phyloP scores from a whole-genome alignment of 2,113 vertebrate species.

The Sigmodon hispidus region DNA sequence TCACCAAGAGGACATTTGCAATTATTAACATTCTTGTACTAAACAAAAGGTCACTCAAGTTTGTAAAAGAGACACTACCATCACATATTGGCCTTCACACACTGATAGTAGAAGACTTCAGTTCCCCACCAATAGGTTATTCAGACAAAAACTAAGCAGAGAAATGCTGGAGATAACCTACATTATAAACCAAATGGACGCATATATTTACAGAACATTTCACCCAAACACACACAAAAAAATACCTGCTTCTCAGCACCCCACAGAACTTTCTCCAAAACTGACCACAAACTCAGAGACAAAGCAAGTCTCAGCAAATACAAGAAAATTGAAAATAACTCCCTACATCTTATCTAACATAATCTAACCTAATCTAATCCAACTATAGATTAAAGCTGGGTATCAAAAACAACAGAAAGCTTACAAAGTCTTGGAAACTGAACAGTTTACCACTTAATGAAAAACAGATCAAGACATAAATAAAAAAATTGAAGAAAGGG shows the following conservation, averaged over 20 bases:
- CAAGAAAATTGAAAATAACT: background rate
- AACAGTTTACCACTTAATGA: background rate
- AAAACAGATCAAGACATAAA: background rate
- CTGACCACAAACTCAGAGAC: background rate
- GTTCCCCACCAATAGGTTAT: background rate
- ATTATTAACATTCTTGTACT: background rate
- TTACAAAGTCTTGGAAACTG: background rate
- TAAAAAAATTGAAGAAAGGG: no score
- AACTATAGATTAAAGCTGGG: background rate
- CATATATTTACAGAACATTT: background rate
- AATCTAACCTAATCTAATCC: no score
- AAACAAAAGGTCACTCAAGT: background rate
- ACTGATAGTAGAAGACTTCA: background rate
- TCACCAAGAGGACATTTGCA: background rate
- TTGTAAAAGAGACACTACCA: background rate
- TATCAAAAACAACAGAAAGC: background rate
- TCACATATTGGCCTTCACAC: background rate
- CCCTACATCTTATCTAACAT: background rate
- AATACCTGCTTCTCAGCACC: background rate
- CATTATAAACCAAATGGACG: background rate
- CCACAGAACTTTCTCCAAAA: background rate
- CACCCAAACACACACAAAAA: background rate
- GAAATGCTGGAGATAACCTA: background rate
- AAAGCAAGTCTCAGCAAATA: background rate
- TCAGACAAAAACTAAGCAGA: background rate